Percentiles rank a stretch among this genome's conserved stretches.
These are phyloP conservation scores for Phymastichus coffea DNA, from an alignment of 1,140 invertebrate genomes.

Conservation along the genomic window DNA sequence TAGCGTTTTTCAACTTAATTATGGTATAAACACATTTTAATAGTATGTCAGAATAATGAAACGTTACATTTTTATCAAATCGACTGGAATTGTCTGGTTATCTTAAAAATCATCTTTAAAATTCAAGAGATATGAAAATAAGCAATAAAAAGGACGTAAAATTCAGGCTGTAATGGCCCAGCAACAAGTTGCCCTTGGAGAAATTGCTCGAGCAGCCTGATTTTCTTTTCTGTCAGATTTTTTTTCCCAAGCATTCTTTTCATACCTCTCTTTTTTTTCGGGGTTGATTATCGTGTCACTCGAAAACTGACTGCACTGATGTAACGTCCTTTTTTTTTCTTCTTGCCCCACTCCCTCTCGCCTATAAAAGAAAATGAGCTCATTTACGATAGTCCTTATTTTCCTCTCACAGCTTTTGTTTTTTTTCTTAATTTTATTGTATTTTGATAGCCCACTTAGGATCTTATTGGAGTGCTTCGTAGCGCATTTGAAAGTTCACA, in stretches of 20 bases:
- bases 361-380: constrained; percentile 8
- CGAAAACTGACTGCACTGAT: constrained; percentile 1
- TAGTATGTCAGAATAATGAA: too few species aligned
- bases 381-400: neutral
- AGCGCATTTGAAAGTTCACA: neutral
- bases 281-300: constrained; percentile 8
- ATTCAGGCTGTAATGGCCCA: neutral
- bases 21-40: too few species aligned
- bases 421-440: neutral
- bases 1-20: too few species aligned
- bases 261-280: constrained; percentile 5
- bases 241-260: neutral
- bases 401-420: neutral
- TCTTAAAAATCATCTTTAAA: too few species aligned
- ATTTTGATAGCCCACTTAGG: neutral
- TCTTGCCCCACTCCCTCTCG: neutral
- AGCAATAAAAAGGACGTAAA: neutral
- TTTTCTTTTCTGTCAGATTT: neutral
- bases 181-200: constrained; percentile 14
- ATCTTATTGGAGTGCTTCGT: neutral
- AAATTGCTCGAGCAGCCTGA: neutral
- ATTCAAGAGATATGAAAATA: too few species aligned
- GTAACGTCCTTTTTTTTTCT: neutral
- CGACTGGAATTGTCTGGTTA: too few species aligned
- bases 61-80: too few species aligned